Evolutionary conservation across 2,113 vertebrate genomes (phyloP).

Genomic region (Lepus europaeus): DNA sequence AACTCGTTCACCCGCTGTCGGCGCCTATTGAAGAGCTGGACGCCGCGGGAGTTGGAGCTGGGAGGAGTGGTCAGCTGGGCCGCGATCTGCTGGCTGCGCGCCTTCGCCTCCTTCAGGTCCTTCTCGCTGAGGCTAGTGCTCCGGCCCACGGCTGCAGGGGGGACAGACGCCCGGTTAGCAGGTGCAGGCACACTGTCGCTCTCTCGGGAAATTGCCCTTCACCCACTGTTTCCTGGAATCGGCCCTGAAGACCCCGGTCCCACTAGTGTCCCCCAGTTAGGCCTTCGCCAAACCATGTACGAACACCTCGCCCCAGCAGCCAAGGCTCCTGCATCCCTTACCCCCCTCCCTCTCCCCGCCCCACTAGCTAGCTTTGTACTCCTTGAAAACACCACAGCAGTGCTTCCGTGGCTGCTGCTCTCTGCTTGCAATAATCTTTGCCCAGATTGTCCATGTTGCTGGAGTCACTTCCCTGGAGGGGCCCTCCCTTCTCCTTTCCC

Average conservation of each 20-base stretch:
- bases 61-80: conserved; percentile 95
- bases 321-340: neutral
- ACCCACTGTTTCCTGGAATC: neutral
- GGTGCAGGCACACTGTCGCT: neutral
- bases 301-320: neutral
- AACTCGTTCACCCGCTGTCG: conserved; percentile 94
- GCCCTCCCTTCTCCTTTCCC: neutral
- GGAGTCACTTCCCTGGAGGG: neutral
- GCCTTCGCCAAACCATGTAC: neutral
- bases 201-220: conserved; percentile 29
- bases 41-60: conserved; percentile 93
- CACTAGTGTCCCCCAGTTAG: no score
- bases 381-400: neutral
- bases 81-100: conserved; percentile 93
- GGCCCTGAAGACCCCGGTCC: neutral
- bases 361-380: neutral
- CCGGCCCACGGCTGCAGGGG: conserved; percentile 89
- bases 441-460: neutral
- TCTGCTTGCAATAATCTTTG: neutral
- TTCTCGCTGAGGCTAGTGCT: conserved; percentile 95
- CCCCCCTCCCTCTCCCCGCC: neutral
- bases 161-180: conserved; percentile 76
- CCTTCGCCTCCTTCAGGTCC: conserved; percentile 95
- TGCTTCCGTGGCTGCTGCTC: neutral
- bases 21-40: conserved; percentile 96